Evolutionary conservation across 2,797 vertebrate species (phyloP).

Genomic region (Brotula barbata): DNA sequence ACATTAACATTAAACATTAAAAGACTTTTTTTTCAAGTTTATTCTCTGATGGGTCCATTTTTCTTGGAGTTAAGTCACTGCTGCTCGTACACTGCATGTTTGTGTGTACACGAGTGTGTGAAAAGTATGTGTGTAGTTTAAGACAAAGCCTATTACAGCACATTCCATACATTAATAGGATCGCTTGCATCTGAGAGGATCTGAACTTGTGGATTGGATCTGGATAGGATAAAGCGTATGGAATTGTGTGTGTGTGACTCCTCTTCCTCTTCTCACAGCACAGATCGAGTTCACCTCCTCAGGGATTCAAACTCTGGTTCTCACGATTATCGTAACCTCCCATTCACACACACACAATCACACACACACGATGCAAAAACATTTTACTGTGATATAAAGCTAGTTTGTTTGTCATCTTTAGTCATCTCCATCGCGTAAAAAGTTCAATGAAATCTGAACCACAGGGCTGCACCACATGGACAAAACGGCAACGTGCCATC

Average conservation of each 20-base stretch:
- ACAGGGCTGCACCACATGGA: no score
- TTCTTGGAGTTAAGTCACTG: no score
- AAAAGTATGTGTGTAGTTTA: not conserved
- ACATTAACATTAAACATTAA: no score
- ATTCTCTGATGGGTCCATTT: no score
- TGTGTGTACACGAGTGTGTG: not conserved
- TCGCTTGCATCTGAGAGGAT: conserved; percentile 57
- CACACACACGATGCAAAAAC: conserved; percentile 5
- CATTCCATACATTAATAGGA: conserved; percentile 64
- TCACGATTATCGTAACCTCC: conserved; percentile 51
- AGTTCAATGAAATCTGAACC: no score
- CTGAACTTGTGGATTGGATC: conserved; percentile 36
- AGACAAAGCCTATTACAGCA: conserved; percentile 33
- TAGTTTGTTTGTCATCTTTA: no score
- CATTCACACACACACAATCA: conserved; percentile 7
- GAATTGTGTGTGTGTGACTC: not conserved
- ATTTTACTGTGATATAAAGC: not conserved
- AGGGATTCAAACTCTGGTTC: conserved; percentile 57
- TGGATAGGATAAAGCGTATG: conserved; percentile 13
- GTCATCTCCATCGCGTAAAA: no score
- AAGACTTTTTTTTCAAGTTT: no score
- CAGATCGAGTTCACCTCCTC: conserved; percentile 62
- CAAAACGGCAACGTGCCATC: no score
- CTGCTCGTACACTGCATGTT: not conserved
- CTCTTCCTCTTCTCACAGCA: conserved; percentile 45